Conservation (phyloP, 2,113 vertebrate genomes). For the Hemichromis elongatus region DNA sequence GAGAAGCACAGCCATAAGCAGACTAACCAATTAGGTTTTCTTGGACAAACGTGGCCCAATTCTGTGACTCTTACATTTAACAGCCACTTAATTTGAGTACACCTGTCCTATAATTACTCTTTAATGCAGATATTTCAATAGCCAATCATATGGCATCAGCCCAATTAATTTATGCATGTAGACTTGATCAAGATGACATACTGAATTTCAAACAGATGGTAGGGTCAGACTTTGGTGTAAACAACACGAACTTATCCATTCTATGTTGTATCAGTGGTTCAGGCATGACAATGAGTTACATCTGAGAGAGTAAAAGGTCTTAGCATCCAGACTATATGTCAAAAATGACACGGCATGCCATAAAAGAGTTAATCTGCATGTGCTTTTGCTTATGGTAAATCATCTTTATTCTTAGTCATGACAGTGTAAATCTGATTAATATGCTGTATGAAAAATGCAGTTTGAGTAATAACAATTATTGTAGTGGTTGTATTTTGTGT, state of each 20-base stretch:
- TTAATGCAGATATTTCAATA: not conserved
- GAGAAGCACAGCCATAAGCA: not conserved
- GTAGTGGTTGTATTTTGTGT: not conserved
- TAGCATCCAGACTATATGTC: not conserved
- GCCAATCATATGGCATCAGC: not conserved
- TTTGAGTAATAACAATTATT: not conserved
- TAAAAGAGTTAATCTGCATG: not conserved
- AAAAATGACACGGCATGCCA: not conserved
- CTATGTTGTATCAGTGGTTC: not conserved
- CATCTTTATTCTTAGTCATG: not conserved
- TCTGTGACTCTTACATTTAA: not conserved
- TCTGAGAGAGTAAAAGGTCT: not conserved
- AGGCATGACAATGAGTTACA: not conserved
- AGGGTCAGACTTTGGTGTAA: not conserved
- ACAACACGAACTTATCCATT: not conserved
- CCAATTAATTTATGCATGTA: not conserved
- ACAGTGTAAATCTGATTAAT: not conserved
- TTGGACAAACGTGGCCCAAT: not conserved
- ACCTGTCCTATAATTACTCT: not conserved
- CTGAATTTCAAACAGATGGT: not conserved
- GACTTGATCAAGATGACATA: not conserved
- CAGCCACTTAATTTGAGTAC: not conserved
- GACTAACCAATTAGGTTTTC: not conserved
- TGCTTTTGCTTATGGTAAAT: not conserved
- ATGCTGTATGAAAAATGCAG: not conserved